These are phyloP conservation scores for Cranoglanis bouderius DNA, from an alignment of 2,113 vertebrate genomes.

Conservation along the genomic window DNA sequence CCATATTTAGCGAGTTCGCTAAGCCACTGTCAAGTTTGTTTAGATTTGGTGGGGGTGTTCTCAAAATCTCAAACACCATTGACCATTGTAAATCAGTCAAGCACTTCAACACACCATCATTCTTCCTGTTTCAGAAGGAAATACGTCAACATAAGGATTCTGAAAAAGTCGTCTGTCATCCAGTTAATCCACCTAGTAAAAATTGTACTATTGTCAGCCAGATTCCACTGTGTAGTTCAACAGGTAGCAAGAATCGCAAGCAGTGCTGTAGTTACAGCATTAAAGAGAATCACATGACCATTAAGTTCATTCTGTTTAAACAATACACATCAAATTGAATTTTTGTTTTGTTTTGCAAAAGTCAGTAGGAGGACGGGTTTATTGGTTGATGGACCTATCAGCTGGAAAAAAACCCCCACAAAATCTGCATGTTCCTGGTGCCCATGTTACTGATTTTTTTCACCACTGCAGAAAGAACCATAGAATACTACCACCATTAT, in stretches of 20 bases:
- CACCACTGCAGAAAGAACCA: background rate
- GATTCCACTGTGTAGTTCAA: background rate
- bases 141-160: background rate
- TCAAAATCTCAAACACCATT: background rate
- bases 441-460: too few species aligned
- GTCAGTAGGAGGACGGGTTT: background rate
- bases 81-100: background rate
- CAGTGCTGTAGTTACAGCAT: background rate
- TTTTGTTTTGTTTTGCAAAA: background rate
- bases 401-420: background rate
- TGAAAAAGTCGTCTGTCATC: background rate
- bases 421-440: background rate
- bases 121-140: background rate
- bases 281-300: background rate
- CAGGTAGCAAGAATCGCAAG: background rate
- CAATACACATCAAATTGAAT: background rate
- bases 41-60: background rate
- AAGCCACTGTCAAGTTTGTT: background rate
- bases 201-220: background rate
- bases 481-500: too few species aligned
- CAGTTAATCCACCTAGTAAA: background rate
- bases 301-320: background rate
- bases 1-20: background rate
- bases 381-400: background rate
- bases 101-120: background rate